Evolutionary conservation across 1,140 invertebrate species (phyloP), one percentile per base, ranked within the genome.

Genomic region (Rhopalosiphum maidis): DNA sequence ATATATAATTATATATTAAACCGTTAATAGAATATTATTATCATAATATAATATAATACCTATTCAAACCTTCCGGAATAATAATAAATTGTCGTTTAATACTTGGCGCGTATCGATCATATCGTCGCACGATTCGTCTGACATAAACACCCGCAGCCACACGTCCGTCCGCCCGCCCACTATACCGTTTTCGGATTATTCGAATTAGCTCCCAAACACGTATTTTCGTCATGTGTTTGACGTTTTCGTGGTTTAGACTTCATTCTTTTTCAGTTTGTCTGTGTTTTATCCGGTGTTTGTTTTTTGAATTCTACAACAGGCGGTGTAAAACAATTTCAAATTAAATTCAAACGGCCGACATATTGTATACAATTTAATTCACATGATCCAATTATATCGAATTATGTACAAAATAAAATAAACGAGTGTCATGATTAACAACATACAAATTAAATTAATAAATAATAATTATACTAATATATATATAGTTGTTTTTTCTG

Each of bases 11-110:
- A 6, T 30, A 68, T n/a, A 77, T 77, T 5, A 77, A 77, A n/a
- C 60, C 11, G 30, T 77, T n/a, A n/a, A n/a, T 77, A 18, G n/a
- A 77, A 77, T n/a, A 77, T 35, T 77, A 77, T 18, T n/a, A n/a
- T 35, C 1, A 18, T 18, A 77, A 77, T 77, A 77, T 77, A n/a
- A 18, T 77, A n/a, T 4, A n/a, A 77, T n/a, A 77, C 15, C 30
- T 77, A 77, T n/a, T 77, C 30, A n/a, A 77, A n/a, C n/a, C 60
- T 77, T 68, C 60, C 60, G 60, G 60, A 68, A 68, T 68, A 68
- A n/a, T 68, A 68, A 77, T 77, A n/a, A 77, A n/a, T 77, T 77
- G 60, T 77, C 60, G 30, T n/a, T 77, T n/a, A 18, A 68, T n/a
- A 51, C 48, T 51, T 51, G n/a, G 30, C 30, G 60, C 4, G n/a